Base-by-base conservation (phyloP, 2,113 vertebrate species). In the Numida meleagris region DNA sequence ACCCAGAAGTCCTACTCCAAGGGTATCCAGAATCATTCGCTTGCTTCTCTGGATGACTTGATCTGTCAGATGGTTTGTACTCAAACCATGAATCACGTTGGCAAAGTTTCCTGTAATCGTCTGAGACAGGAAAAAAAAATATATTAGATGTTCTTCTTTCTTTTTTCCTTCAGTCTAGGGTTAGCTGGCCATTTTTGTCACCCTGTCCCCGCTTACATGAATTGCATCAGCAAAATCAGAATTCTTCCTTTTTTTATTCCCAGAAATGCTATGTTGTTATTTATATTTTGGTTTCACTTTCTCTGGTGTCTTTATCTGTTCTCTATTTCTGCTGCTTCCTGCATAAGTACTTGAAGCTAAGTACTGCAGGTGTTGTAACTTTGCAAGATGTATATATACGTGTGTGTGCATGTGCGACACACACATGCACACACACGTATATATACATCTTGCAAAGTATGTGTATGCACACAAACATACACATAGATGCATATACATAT, bases 1-100 rank as follows among this genome's bases (percentile, higher is more conserved):
- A 72, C 99, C 99, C 74, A 99, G 96, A 58, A 99, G 95, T 3
- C 99, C 99, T 14, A 99, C 99, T 4, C 99, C 99, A 57, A 99
- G 97, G 2, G 98, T 98, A 92, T 99, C 99, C 92, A 99, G 97
- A 96, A 99, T 99, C 99, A 99, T 99, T 94, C 98, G 94, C 91
- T 99, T 99, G 97, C 99, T 99, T 93, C 98, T 98, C 78, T 95
- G 97, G 87, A 99, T 97, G 53, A 98, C 98, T 13, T 42, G 83
- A 62, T 99, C 98, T 10, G 99, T 99, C 96, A 99, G 96, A 81
- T 99, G 98, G 63, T 92, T 88, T 72, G 95, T 65, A 36, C 88
- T 98, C 77, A 99, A 94, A 63, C 97, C 97, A 4, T 98, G 98
- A 91, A 99, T 98, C 33, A 98, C 92, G 9, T 62, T 97, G 66